A percentile compares a stretch with the other conserved stretches of the same genome.
Evolutionary conservation across 2,888 invertebrate genomes (phyloP).

Genomic region (Philonicus albiceps): DNA sequence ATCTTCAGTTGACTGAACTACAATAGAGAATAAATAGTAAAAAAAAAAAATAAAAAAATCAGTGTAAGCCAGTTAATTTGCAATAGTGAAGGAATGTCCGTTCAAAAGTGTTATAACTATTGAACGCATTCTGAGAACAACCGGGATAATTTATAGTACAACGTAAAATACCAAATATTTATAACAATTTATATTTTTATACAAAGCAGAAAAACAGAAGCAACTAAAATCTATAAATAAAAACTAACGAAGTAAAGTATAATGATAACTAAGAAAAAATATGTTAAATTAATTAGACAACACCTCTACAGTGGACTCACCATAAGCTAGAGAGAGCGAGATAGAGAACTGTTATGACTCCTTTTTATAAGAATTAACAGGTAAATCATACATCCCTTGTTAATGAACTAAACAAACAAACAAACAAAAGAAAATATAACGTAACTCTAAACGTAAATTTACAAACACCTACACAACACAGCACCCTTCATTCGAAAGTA

Average conservation of each 20-base stretch:
- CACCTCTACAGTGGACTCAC: neutral
- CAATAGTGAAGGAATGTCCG: constrained; percentile 58
- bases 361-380: constrained; percentile 23
- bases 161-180: constrained; percentile 57
- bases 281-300: neutral
- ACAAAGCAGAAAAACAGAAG: constrained; percentile 52
- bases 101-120: neutral
- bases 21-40: neutral
- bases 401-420: neutral
- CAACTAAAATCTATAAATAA: constrained; percentile 18
- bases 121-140: constrained; percentile 52
- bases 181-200: constrained; percentile 63
- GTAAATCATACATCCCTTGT: constrained; percentile 24
- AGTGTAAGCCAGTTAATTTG: constrained; percentile 60
- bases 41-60: neutral
- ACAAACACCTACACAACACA: constrained; percentile 22
- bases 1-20: neutral
- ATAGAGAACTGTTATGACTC: neutral
- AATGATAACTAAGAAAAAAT: constrained; percentile 41
- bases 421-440: neutral
- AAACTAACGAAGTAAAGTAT: constrained; percentile 43
- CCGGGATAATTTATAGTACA: constrained; percentile 66
- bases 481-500: constrained; percentile 20
- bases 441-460: neutral
- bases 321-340: neutral